Evolutionary conservation across 2,888 invertebrate species (phyloP).

Genomic region (Caradrina clavipalpis): DNA sequence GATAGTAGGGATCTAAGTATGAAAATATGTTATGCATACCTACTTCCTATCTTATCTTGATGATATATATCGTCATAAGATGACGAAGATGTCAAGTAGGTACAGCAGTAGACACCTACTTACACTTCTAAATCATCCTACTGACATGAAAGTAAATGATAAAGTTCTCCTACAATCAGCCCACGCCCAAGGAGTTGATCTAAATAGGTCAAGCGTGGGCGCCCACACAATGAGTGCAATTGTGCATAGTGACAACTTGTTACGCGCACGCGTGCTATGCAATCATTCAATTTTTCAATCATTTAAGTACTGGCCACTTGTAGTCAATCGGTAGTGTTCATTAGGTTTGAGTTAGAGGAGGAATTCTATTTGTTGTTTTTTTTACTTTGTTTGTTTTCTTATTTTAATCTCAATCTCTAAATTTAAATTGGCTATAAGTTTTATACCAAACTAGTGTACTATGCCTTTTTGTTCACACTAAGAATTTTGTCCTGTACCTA

Average conservation of each 20-base stretch:
- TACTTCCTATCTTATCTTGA: too few relatives aligned
- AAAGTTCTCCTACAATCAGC: conserved; percentile 21
- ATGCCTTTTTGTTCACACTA: too few relatives aligned
- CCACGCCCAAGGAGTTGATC: conserved; percentile 30
- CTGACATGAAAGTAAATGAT: conserved; percentile 10
- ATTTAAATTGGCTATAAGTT: too few relatives aligned
- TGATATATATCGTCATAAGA: too few relatives aligned
- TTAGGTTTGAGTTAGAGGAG: not conserved
- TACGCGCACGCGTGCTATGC: conserved; percentile 27
- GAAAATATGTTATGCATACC: too few relatives aligned
- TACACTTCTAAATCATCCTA: not conserved
- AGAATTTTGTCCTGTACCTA: too few relatives aligned
- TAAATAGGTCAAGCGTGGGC: conserved; percentile 52
- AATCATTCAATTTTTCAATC: conserved; percentile 54
- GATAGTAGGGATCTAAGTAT: too few relatives aligned
- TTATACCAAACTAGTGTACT: too few relatives aligned
- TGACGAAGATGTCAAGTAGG: too few relatives aligned
- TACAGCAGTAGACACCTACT: not conserved
- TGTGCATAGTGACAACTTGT: conserved; percentile 52
- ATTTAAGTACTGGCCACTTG: conserved; percentile 22
- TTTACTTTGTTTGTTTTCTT: too few relatives aligned
- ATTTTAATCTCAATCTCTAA: too few relatives aligned
- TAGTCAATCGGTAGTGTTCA: conserved; percentile 6
- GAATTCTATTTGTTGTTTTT: too few relatives aligned
- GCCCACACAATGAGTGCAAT: conserved; percentile 45